Percentiles rank a stretch among this genome's conserved stretches.
phyloP scores from a whole-genome alignment of 2,888 invertebrate genomes.

The Hyalella azteca region DNA sequence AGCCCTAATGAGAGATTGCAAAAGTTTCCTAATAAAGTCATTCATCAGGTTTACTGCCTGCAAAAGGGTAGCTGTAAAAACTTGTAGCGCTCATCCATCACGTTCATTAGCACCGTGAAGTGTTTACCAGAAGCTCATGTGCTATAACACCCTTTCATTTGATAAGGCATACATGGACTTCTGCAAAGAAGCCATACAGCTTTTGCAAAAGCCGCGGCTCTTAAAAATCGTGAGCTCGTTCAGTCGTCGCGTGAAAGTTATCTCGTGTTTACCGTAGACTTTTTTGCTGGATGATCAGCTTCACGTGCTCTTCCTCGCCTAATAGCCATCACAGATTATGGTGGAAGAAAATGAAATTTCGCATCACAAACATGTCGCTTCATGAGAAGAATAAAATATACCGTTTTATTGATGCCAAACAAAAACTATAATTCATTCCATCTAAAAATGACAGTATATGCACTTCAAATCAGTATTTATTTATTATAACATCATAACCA shows the following conservation, averaged over 20 bases:
- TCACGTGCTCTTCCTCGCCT: neutral
- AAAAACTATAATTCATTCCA: too few species aligned
- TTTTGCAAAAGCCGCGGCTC: neutral
- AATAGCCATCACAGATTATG: conserved; percentile 6
- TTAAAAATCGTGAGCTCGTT: conserved; percentile 17
- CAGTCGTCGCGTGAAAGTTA: conserved; percentile 14
- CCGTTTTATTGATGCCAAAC: too few species aligned
- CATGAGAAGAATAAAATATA: too few species aligned
- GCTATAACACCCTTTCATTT: conserved; percentile 17
- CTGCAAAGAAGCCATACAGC: neutral
- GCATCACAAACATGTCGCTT: neutral
- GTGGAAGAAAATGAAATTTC: conserved; percentile 2
- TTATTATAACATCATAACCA: too few species aligned
- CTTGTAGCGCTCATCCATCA: conserved; percentile 32
- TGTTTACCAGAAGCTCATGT: conserved; percentile 2
- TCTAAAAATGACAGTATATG: too few species aligned
- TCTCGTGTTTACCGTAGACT: conserved; percentile 34
- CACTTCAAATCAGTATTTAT: too few species aligned
- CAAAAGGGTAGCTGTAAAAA: conserved; percentile 24
- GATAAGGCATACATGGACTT: conserved; percentile 10
- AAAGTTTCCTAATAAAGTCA: conserved; percentile 36
- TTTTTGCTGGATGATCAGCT: conserved; percentile 25
- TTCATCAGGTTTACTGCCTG: conserved; percentile 28
- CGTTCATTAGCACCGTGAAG: conserved; percentile 25
- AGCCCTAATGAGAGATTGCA: conserved; percentile 19